Conservation (phyloP, 2,113 vertebrate species). For the Bufo bufo region DNA sequence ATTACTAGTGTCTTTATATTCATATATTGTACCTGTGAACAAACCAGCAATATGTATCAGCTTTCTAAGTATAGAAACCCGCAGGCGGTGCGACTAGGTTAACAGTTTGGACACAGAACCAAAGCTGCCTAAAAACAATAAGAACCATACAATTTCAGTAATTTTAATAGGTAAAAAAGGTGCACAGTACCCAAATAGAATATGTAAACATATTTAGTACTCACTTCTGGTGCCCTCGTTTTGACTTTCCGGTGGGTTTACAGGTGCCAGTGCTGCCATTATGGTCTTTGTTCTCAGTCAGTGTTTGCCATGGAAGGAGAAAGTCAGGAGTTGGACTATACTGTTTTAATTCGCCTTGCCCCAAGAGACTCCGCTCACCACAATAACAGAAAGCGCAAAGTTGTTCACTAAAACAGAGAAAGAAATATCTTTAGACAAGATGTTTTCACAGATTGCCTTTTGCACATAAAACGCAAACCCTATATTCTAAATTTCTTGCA, state of each 20-base stretch:
- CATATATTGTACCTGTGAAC: too few species aligned
- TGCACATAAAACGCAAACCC: background rate
- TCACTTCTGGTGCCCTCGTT: constrained; percentile 81
- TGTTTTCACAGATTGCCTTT: background rate
- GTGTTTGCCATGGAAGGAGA: constrained; percentile 75
- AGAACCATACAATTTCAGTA: too few species aligned
- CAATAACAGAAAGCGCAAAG: constrained; percentile 98
- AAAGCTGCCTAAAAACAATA: too few species aligned
- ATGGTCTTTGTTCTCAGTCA: constrained; percentile 65
- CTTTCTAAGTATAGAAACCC: too few species aligned
- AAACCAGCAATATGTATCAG: too few species aligned
- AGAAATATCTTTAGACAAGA: constrained; percentile 21
- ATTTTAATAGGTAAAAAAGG: too few species aligned
- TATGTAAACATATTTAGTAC: constrained; percentile 49
- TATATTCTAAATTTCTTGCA: background rate
- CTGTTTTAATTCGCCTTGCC: constrained; percentile 91
- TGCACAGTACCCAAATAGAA: background rate
- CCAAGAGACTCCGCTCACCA: constrained; percentile 86
- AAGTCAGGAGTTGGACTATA: constrained; percentile 90
- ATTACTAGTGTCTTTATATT: too few species aligned
- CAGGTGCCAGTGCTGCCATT: constrained; percentile 76
- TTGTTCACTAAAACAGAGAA: constrained; percentile 77
- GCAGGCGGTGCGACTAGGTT: too few species aligned
- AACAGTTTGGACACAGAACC: too few species aligned
- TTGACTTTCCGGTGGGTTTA: constrained; percentile 76